Evolutionary conservation across 2,888 invertebrate species (phyloP).

Genomic region (Drosophila hamatofila): DNA sequence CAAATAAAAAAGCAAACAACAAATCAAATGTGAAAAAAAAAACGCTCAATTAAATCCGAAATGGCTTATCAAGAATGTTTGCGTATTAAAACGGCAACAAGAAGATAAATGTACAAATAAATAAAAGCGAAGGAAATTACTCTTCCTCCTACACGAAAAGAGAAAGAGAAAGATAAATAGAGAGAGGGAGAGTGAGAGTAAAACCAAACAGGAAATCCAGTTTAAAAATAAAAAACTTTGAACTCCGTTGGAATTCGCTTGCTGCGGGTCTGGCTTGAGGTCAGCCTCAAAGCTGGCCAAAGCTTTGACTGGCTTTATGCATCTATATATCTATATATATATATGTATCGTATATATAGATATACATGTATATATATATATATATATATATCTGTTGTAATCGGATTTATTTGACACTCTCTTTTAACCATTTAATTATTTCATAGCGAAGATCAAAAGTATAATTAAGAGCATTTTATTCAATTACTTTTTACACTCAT

Average conservation of each 20-base stretch:
- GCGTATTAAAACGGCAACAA: slow-evolving; percentile 1
- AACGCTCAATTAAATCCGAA: slow-evolving; percentile 1
- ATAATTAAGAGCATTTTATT: slow-evolving; percentile 68
- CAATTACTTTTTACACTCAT: slow-evolving; percentile 63
- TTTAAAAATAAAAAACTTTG: slow-evolving; percentile 27
- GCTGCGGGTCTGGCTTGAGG: slow-evolving; percentile 20
- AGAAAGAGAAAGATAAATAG: not conserved
- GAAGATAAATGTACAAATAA: slow-evolving; percentile 13
- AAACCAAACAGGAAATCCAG: slow-evolving; percentile 20
- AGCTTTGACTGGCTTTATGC: slow-evolving; percentile 25
- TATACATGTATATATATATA: not conserved
- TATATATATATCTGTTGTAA: not conserved
- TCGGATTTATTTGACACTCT: slow-evolving; percentile 7
- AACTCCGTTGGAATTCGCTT: not conserved
- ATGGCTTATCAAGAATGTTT: slow-evolving; percentile 13
- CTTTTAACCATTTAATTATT: slow-evolving; percentile 33
- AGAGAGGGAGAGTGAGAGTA: not conserved
- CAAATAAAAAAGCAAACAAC: slow-evolving; percentile 3
- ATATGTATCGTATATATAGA: slow-evolving; percentile 9
- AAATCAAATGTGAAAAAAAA: slow-evolving; percentile 17
- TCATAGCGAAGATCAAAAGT: slow-evolving; percentile 67
- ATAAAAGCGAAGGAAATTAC: slow-evolving; percentile 2
- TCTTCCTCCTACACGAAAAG: not conserved
- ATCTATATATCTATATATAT: not conserved
- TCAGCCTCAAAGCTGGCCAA: slow-evolving; percentile 20